These are phyloP conservation scores for Chionomys nivalis DNA, from an alignment of 2,113 vertebrate species.

Conservation along the genomic window DNA sequence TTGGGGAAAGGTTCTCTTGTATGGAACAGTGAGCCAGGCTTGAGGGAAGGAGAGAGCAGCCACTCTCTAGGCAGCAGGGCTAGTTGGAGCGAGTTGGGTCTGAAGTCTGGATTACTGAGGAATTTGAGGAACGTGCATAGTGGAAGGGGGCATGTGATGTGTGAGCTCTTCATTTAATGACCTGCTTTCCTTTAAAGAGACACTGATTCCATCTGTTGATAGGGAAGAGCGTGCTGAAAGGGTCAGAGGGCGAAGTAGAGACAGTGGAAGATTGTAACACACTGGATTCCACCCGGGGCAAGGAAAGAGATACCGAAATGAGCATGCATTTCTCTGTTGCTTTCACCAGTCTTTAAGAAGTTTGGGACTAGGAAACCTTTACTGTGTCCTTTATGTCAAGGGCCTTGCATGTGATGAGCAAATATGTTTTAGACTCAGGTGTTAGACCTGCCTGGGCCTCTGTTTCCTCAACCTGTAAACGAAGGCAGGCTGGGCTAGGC, in stretches of 20 bases:
- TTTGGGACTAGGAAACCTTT: not conserved
- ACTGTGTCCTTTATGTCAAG: not conserved
- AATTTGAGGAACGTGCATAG: not conserved
- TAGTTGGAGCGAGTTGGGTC: not conserved
- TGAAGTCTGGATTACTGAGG: not conserved
- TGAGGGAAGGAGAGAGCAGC: not conserved
- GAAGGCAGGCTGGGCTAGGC: not conserved
- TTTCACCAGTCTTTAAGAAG: not conserved
- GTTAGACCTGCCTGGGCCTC: not conserved
- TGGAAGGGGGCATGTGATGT: not conserved
- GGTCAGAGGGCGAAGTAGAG: not conserved
- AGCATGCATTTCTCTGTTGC: not conserved
- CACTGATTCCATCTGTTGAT: not conserved
- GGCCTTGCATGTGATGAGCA: not conserved
- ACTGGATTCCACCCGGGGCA: not conserved
- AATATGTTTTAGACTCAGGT: not conserved
- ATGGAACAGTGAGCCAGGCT: not conserved
- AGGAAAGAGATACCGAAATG: not conserved
- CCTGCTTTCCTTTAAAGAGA: constrained; percentile 27
- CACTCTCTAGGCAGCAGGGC: not conserved
- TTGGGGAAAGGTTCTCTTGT: not conserved
- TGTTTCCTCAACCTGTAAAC: not conserved
- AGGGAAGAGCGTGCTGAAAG: not conserved
- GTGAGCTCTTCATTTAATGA: not conserved
- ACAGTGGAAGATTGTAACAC: not conserved